These are phyloP conservation scores for Cairina moschata DNA, from an alignment of 2,113 vertebrate species.

Conservation along the genomic window DNA sequence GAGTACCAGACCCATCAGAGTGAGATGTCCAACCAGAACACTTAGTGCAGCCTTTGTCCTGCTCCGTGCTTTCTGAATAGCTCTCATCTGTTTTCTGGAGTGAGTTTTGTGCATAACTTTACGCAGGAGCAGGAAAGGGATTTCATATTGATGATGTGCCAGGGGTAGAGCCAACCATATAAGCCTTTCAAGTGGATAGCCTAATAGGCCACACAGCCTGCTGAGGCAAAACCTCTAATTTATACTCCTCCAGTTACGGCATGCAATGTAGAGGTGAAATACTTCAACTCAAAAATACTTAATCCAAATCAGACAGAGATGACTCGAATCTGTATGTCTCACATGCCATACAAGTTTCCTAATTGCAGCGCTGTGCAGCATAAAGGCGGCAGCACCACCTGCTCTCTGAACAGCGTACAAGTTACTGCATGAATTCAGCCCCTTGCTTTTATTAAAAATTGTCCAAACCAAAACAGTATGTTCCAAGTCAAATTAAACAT, in stretches of 20 bases:
- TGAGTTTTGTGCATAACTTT: not conserved
- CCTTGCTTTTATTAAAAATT: not conserved
- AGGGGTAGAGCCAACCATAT: not conserved
- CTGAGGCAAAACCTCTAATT: not conserved
- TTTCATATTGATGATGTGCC: not conserved
- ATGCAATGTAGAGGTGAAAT: not conserved
- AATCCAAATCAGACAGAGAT: not conserved
- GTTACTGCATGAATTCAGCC: not conserved
- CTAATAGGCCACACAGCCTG: not conserved
- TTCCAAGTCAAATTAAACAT: not conserved
- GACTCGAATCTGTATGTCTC: not conserved
- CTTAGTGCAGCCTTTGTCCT: not conserved
- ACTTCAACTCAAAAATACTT: not conserved
- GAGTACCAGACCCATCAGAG: rapidly evolving
- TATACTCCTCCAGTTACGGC: not conserved
- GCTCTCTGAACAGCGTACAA: not conserved
- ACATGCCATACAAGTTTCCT: not conserved
- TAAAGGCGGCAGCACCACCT: not conserved
- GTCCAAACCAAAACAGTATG: not conserved
- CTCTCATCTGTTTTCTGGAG: not conserved
- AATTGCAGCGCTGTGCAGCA: not conserved
- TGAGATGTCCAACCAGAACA: not conserved
- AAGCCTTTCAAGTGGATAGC: not conserved
- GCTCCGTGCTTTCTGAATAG: not conserved
- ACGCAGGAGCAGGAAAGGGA: not conserved